Percentiles rank a stretch among this genome's conserved stretches.
Conservation (phyloP, 2,888 invertebrate genomes). For the Cremastinae sp. region DNA sequence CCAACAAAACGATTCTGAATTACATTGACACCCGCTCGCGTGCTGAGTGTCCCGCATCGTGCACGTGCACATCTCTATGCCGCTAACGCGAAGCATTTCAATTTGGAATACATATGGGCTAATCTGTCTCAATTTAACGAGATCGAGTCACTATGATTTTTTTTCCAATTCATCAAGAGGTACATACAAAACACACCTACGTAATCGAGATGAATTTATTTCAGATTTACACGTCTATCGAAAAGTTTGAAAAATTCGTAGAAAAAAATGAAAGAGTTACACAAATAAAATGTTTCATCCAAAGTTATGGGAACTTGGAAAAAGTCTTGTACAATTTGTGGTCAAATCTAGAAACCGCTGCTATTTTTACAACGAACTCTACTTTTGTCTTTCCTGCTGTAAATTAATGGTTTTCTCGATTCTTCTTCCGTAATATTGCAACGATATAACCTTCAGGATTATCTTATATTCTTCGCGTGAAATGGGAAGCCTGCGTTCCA, state of each 20-base stretch:
- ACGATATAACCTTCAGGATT: conserved; percentile 10
- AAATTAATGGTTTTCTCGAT: conserved; percentile 6
- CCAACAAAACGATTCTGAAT: conserved; percentile 67
- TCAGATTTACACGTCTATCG: too few species aligned
- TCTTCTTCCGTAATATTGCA: neutral
- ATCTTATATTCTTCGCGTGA: conserved; percentile 1
- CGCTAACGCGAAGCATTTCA: conserved; percentile 14
- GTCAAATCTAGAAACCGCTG: too few species aligned
- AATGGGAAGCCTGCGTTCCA: too few species aligned
- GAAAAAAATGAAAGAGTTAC: too few species aligned
- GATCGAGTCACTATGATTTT: conserved; percentile 12
- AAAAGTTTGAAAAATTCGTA: too few species aligned
- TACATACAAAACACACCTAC: too few species aligned
- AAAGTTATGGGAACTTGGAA: too few species aligned
- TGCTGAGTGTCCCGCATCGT: conserved; percentile 44
- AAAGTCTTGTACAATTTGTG: too few species aligned
- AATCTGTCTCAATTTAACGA: conserved; percentile 12
- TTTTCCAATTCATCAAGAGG: neutral
- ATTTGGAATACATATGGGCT: conserved; percentile 18
- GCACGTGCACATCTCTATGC: conserved; percentile 50
- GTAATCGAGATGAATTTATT: too few species aligned
- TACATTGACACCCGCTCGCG: conserved; percentile 58
- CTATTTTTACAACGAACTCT: too few species aligned
- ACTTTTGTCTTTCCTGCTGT: too few species aligned
- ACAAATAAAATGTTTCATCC: too few species aligned